phyloP scores from a whole-genome alignment of 2,113 vertebrate genomes.

The Xiphorhynchus elegans region DNA sequence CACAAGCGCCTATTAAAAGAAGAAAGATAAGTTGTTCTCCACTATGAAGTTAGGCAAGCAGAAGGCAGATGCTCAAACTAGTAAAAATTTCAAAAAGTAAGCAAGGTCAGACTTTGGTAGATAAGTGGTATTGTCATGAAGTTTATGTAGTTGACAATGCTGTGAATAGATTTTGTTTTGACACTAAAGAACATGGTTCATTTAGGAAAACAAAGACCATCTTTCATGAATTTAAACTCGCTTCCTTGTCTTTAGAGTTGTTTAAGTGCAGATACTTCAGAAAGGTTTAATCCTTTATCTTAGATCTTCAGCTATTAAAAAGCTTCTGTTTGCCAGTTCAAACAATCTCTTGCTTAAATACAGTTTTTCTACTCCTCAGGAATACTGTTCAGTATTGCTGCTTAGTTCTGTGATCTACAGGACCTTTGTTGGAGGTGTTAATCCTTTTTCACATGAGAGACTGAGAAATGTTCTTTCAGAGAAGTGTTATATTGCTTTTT shows the following conservation, averaged over 20 bases:
- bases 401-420: slow-evolving; percentile 76
- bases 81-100: slow-evolving; percentile 11
- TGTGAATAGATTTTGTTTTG: slow-evolving; percentile 26
- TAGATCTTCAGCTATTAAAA: slow-evolving; percentile 79
- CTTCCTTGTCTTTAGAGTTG: slow-evolving; percentile 60
- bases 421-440: slow-evolving; percentile 85
- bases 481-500: slow-evolving; percentile 81
- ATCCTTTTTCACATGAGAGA: slow-evolving; percentile 87
- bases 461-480: slow-evolving; percentile 82
- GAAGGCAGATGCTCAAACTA: not conserved
- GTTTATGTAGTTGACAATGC: not conserved
- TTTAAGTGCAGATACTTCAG: slow-evolving; percentile 63
- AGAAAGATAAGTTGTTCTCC: not conserved
- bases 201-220: slow-evolving; percentile 65
- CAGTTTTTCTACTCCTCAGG: slow-evolving; percentile 77
- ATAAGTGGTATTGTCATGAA: not conserved
- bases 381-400: slow-evolving; percentile 74
- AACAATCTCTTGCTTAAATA: slow-evolving; percentile 77
- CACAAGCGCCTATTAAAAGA: not conserved
- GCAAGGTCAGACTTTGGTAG: not conserved
- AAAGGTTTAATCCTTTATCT: slow-evolving; percentile 71
- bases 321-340: slow-evolving; percentile 80
- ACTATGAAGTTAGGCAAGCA: not conserved
- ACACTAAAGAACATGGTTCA: slow-evolving; percentile 18
- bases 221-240: slow-evolving; percentile 60